A percentile compares a stretch with the other conserved stretches of the same genome.
These are phyloP conservation scores for Plecturocebus donacophilus DNA, from an alignment of 2,113 vertebrate genomes.

Conservation along the genomic window DNA sequence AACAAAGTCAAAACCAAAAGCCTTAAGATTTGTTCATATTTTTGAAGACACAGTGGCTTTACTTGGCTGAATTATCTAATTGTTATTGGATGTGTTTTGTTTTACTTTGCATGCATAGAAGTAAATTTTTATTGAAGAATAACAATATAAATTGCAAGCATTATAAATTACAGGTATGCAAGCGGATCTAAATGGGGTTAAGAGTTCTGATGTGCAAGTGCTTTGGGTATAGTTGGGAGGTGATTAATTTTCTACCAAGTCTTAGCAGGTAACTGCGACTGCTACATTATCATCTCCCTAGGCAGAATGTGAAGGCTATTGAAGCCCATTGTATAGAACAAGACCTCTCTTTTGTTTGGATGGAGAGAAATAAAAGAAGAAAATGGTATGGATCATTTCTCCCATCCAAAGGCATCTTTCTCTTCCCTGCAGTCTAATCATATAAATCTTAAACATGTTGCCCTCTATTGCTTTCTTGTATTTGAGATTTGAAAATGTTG, in stretches of 20 bases:
- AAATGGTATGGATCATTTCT: neutral
- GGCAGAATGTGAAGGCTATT: neutral
- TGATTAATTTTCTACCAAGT: neutral
- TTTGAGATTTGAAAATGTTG: neutral
- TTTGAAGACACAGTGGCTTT: neutral
- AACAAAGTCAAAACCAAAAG: neutral
- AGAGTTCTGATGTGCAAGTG: neutral
- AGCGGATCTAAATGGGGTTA: neutral
- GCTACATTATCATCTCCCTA: neutral
- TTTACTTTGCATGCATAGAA: neutral
- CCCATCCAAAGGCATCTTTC: neutral
- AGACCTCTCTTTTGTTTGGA: neutral
- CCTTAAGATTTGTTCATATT: neutral
- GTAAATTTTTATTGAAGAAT: neutral
- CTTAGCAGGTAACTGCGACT: neutral
- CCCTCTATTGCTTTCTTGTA: neutral
- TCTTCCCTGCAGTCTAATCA: neutral
- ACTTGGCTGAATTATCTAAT: neutral
- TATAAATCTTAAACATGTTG: neutral
- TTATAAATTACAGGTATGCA: neutral
- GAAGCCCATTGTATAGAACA: neutral
- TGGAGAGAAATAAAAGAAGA: neutral
- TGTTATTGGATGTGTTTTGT: neutral
- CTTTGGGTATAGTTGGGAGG: neutral
- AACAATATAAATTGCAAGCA: neutral